Base-by-base conservation (phyloP, 2,888 invertebrate genomes). In the Tipula confusa region DNA sequence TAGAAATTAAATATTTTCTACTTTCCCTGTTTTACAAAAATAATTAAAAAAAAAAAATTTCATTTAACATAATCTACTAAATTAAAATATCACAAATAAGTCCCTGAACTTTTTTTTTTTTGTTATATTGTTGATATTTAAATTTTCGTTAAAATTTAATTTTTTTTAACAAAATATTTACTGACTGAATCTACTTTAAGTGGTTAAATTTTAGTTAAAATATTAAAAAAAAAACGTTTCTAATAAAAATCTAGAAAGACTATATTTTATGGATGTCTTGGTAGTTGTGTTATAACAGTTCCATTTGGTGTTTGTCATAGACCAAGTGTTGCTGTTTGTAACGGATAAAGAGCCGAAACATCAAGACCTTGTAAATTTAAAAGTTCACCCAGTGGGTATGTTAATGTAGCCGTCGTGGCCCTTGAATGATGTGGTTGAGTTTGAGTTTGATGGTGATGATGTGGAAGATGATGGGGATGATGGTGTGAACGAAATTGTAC, bases 311-410 rank as follows among this genome's bases (percentile, higher is more conserved):
- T 88, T 79, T 93, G 92, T 91, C 94, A 93, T 88, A 95, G 93
- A 83, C 94, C 93, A 85, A 94, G 91, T n/a, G 93, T 91, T 29
- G 92, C 91, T 86, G 93, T 92, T 83, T 94, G 91, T 84, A 93
- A 92, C 87, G 95, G 93, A 88, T 95, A 95, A 83, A 95, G 92
- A 13, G 95, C 92, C 43, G 90, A 89, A 87, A 93, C 89, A 87
- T 94, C 94, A 85, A 94, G 90, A 82, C 93, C 92, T 86, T 93
- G 94, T 83, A 94, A 91, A 79, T 95, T 94, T 84, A 96, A 91
- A 85, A 94, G 89, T 87, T 94, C 94, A 87, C 92, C 93, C 91
- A 94, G 92, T 84, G 93, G 93, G 88, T 94, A 94, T 82, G 92
- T 91, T 84, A 93, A 90, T 29, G 92, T 91, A 88, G 90, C 93